Evolutionary conservation across 2,113 vertebrate genomes (phyloP).

Genomic region (Colius striatus): DNA sequence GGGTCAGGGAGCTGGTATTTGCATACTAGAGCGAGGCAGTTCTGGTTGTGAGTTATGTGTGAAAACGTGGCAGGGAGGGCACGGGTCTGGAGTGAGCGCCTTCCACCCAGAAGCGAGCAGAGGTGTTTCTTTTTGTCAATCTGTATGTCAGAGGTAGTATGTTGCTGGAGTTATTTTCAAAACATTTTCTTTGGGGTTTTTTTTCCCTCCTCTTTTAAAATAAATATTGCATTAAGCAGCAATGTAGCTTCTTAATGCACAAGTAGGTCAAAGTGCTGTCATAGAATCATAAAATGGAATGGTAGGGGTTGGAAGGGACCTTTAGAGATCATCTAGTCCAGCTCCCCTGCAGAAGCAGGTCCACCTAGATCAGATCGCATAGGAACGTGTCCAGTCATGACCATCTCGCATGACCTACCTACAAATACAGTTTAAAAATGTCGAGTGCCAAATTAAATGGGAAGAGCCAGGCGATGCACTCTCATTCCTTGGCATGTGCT

Average conservation of each 20-base stretch:
- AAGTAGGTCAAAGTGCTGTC: neutral
- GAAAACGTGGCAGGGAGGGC: neutral
- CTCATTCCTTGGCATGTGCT: neutral
- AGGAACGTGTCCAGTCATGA: neutral
- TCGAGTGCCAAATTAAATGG: neutral
- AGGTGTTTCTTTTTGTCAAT: neutral
- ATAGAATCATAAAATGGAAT: too few species aligned
- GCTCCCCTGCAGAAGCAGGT: too few species aligned
- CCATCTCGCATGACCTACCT: neutral
- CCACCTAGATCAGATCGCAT: too few species aligned
- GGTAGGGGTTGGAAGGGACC: too few species aligned
- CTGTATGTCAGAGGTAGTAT: conserved; percentile 67
- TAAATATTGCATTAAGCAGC: neutral
- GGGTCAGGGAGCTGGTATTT: neutral
- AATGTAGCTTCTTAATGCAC: neutral
- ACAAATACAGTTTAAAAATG: conserved; percentile 6
- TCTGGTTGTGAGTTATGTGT: neutral
- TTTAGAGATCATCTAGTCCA: too few species aligned
- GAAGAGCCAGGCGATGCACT: neutral
- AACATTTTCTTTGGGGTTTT: neutral
- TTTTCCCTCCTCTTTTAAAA: neutral
- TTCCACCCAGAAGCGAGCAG: rapidly evolving
- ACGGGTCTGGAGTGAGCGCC: neutral
- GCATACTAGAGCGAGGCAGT: neutral
- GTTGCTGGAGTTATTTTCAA: neutral